Evolutionary conservation across 2,113 vertebrate species (phyloP).

Genomic region (Edolisoma coerulescens): DNA sequence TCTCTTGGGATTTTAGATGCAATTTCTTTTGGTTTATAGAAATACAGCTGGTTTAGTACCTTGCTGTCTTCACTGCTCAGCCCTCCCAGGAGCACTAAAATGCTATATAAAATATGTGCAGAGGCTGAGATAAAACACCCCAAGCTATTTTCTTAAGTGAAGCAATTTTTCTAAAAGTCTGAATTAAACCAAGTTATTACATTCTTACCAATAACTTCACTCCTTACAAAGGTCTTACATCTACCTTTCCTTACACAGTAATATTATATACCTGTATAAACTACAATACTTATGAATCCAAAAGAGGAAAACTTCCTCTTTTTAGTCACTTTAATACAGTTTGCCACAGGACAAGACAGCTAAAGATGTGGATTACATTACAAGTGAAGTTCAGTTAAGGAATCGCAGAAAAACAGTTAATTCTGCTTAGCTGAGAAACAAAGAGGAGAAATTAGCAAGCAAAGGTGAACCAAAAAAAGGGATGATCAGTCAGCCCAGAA

Average conservation of each 20-base stretch:
- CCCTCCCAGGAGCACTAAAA: neutral
- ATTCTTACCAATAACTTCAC: neutral
- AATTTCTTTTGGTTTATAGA: neutral
- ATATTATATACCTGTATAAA: neutral
- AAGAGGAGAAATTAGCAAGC: neutral
- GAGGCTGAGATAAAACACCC: neutral
- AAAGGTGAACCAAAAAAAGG: neutral
- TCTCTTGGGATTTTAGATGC: neutral
- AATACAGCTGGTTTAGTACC: neutral
- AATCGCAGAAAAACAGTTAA: neutral
- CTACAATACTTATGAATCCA: neutral
- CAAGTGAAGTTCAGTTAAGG: neutral
- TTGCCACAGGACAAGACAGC: neutral
- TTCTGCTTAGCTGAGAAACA: neutral
- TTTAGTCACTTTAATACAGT: neutral
- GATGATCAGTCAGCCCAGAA: neutral
- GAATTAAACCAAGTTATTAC: neutral
- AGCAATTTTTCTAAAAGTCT: neutral
- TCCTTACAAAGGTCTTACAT: neutral
- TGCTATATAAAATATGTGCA: neutral
- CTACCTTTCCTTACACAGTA: neutral
- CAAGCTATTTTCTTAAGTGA: neutral
- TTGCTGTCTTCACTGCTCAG: neutral
- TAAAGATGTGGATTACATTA: rapidly evolving
- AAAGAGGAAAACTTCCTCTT: neutral